Evolutionary conservation across 2,797 vertebrate genomes (phyloP), one percentile per base, ranked within the genome.

Genomic region (Salmo trutta): DNA sequence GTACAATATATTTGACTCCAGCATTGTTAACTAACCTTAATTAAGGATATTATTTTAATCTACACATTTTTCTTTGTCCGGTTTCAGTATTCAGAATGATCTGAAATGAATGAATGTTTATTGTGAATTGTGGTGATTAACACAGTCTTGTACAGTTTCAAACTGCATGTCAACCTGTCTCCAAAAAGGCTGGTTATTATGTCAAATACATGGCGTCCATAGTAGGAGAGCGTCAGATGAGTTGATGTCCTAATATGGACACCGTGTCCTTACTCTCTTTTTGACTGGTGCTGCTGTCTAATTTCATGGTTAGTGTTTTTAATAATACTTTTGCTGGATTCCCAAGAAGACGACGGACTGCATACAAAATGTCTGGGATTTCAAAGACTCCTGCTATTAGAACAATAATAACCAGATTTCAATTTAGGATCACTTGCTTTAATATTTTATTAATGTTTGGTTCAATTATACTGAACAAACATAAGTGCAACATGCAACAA

Each of bases 201-300:
- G 41, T 47, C 41, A 47, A 12, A 12, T 47, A 47, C 10, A 3
- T 47, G 41, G 41, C 10, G 12, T 47, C 41, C 41, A 47, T 47
- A 47, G 12, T 47, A 47, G 41, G 41, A 47, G 10, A 47, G 41
- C 2, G 41, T 47, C 41, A 47, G 41, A 14, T 47, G 41, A 47
- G 41, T 47, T 47, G 41, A 47, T 47, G 2, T 47, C 41, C 10
- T 47, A 47, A 47, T 47, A 12, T 47, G 10, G 41, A 47, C 41
- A 47, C 41, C 0, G 2, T 47, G 3, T 47, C 41, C 10, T 47
- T 14, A 1, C 41, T 36, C 47, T 84, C 41, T 69, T 54, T 64
- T 72, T 77, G 72, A 80, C 77, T 72, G 69, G 72, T 87, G 78
- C 83, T 87, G 82, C 78, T 81, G 24, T 64, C 53, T 79, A 24